Conservation (phyloP, 2,797 vertebrate species). For the Liasis olivaceus region DNA sequence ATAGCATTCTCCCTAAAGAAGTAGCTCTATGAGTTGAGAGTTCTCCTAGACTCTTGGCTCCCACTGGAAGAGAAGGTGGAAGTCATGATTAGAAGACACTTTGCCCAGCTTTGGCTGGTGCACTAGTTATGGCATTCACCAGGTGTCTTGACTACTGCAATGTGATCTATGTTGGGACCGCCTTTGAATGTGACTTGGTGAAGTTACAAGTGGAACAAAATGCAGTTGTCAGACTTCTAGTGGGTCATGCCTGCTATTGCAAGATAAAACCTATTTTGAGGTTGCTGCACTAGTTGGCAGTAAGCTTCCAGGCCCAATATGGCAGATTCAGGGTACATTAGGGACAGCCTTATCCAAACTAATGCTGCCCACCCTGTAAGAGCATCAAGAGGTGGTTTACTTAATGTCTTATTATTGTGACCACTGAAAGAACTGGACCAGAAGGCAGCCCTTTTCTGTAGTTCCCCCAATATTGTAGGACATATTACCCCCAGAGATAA, state of each 20-base stretch:
- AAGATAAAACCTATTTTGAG: not conserved
- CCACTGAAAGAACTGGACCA: not conserved
- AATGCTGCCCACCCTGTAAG: not conserved
- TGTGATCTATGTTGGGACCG: not conserved
- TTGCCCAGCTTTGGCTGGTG: not conserved
- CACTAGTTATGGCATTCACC: not conserved
- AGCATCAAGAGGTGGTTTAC: not conserved
- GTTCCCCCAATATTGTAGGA: not conserved
- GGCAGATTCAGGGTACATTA: not conserved
- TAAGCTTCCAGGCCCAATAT: not conserved
- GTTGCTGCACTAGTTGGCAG: not conserved
- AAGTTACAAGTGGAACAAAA: not conserved
- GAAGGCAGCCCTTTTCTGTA: not conserved
- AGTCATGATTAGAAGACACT: not conserved
- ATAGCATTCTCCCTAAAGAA: not conserved
- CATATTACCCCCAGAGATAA: not conserved
- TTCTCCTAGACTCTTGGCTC: not conserved
- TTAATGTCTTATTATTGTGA: not conserved
- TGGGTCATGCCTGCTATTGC: not conserved
- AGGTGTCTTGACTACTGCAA: not conserved
- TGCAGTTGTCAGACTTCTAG: not conserved
- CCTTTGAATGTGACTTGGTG: not conserved
- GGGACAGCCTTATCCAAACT: not conserved
- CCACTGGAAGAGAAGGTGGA: not conserved
- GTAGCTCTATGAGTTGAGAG: not conserved